Evolutionary conservation across 1,140 invertebrate species (phyloP).

Genomic region (Hylaeus volcanicus): DNA sequence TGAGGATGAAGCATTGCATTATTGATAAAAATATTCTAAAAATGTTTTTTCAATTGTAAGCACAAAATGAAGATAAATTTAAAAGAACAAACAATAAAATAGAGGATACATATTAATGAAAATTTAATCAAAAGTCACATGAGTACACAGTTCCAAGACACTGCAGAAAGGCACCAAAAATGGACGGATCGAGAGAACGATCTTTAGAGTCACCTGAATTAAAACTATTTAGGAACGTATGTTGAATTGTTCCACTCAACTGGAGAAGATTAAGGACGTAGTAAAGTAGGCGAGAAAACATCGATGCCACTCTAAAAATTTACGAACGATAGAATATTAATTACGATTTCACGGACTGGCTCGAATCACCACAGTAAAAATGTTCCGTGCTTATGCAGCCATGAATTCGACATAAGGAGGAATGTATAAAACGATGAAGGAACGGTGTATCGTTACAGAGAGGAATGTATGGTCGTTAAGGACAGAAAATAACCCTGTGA

Average conservation of each 20-base stretch:
- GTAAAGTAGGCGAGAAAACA: background rate
- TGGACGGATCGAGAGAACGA: background rate
- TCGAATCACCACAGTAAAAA: background rate
- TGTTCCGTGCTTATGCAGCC: background rate
- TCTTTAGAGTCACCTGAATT: no score
- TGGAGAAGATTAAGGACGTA: no score
- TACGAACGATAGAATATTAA: slow-evolving; percentile 11
- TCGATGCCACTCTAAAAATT: background rate
- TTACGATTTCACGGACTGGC: background rate
- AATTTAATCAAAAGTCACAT: no score
- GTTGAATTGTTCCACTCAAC: background rate
- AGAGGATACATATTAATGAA: no score
- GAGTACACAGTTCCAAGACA: no score
- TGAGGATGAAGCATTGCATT: no score
- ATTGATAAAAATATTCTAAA: no score
- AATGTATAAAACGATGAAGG: background rate
- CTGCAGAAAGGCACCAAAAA: no score
- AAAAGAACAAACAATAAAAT: no score
- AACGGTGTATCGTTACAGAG: background rate
- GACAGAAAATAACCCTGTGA: background rate
- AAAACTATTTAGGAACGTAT: no score
- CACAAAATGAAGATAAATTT: no score
- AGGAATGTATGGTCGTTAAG: slow-evolving; percentile 4
- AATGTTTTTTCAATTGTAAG: no score
- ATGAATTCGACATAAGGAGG: background rate